phyloP scores from a whole-genome alignment of 2,113 vertebrate genomes.

The Leucosticte australis region DNA sequence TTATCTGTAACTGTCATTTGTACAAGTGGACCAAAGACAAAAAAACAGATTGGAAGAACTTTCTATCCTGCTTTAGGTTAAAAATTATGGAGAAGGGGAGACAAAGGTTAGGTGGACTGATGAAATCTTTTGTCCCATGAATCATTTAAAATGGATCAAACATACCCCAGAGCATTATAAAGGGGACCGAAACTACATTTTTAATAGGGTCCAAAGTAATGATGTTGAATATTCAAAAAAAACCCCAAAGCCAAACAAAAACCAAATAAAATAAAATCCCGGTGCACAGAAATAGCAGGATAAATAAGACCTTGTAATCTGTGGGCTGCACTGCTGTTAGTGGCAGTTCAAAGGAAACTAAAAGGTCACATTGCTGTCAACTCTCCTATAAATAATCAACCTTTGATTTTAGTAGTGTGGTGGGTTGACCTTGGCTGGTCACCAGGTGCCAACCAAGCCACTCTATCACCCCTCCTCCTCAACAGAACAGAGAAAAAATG shows the following conservation, averaged over 20 bases:
- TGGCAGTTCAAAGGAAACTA: neutral
- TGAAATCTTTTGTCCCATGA: neutral
- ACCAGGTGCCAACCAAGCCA: neutral
- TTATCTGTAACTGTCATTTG: neutral
- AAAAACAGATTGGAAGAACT: neutral
- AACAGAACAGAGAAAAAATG: neutral
- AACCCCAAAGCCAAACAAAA: accelerated
- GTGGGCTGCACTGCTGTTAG: neutral
- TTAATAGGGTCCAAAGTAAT: neutral
- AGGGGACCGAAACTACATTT: neutral
- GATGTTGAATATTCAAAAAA: neutral
- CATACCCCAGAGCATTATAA: neutral
- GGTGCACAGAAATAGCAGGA: neutral
- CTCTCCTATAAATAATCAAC: neutral
- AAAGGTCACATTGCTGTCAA: neutral
- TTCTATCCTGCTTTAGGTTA: neutral
- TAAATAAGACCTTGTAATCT: neutral
- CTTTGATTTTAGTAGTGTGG: neutral
- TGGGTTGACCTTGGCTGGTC: neutral
- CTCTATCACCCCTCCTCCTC: neutral
- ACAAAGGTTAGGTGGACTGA: neutral
- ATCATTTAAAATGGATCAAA: neutral
- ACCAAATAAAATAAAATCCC: neutral
- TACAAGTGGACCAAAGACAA: neutral
- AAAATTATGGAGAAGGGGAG: neutral